phyloP scores from a whole-genome alignment of 2,113 vertebrate genomes.

The Trinectes maculatus region DNA sequence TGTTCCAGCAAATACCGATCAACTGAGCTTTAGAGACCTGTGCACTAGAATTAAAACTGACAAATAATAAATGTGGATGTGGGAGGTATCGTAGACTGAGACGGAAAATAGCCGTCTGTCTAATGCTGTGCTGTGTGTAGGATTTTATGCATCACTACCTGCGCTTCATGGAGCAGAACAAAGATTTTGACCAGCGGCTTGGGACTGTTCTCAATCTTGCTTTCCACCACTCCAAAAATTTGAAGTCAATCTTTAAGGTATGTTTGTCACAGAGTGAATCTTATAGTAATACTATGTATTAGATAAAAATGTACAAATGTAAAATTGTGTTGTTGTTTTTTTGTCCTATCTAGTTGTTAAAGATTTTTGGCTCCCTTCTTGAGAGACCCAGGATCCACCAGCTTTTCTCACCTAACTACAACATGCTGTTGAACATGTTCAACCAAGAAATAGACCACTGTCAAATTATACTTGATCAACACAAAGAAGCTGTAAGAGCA shows the following conservation, averaged over 20 bases:
- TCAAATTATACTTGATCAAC: constrained; percentile 77
- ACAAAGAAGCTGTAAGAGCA: constrained; percentile 75
- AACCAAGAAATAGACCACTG: constrained; percentile 79
- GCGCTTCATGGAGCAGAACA: constrained; percentile 82
- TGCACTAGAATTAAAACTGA: constrained; percentile 5
- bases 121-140: constrained; percentile 63
- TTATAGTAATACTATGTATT: too few relatives aligned
- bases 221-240: constrained; percentile 83
- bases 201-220: constrained; percentile 84
- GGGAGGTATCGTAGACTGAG: background rate
- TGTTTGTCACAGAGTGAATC: constrained; percentile 12
- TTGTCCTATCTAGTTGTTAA: constrained; percentile 68
- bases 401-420: constrained; percentile 79
- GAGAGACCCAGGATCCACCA: constrained; percentile 76
- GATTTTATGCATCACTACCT: constrained; percentile 80
- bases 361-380: constrained; percentile 80
- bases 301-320: background rate
- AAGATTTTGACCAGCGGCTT: constrained; percentile 84
- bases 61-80: constrained; percentile 3
- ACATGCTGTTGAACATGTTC: constrained; percentile 78
- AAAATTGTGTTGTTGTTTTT: background rate
- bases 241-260: constrained; percentile 83
- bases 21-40: constrained; percentile 7
- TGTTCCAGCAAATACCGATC: constrained; percentile 37
- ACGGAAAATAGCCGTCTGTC: background rate